Evolutionary conservation across 2,797 vertebrate species (phyloP), one percentile per base, ranked within the genome.

Genomic region (Tenualosa ilisha): DNA sequence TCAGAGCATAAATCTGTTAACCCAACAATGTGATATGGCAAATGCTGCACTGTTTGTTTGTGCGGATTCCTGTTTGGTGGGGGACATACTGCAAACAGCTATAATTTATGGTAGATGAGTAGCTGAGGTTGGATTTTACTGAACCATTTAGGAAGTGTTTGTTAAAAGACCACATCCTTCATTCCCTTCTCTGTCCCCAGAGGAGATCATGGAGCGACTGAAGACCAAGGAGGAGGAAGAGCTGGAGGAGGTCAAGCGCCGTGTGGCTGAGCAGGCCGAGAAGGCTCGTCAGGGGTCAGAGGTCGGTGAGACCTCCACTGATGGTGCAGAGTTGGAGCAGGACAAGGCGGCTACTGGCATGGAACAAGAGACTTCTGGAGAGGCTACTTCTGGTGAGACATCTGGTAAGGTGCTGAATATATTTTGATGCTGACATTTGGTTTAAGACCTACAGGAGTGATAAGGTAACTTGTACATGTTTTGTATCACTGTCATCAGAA

Each of bases 191-290:
- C 63, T 24, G 31, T 72, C 51, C 90, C 24, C 53, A 99, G 98
- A 98, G 85, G 96, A 97, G 91, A 95, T 99, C 89, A 87, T 94
- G 92, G 97, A 98, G 72, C 89, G 93, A 63, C 81, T 96, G 91
- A 98, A 96, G 95, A 88, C 93, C 88, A 95, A 91, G 88, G 96
- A 92, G 89, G 96, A 96, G 86, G 93, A 85, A 7, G 92, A 96
- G 89, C 89, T 93, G 86, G 93, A 92, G 56, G 95, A 96, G 90
- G 92, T 93, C 81, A 97, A 94, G 91, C 94, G 37, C 46, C 90
- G 56, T 85, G 84, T 84, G 54, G 93, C 91, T 22, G 96, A 96
- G 87, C 96, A 97, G 85, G 89, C 81, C 12, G 95, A 95, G 85
- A 95, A 93, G 86, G 84, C 89, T 43, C 95, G 93, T 88, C 91